These are phyloP conservation scores for Nautilus pompilius DNA, from an alignment of 1,140 invertebrate genomes.

Conservation along the genomic window DNA sequence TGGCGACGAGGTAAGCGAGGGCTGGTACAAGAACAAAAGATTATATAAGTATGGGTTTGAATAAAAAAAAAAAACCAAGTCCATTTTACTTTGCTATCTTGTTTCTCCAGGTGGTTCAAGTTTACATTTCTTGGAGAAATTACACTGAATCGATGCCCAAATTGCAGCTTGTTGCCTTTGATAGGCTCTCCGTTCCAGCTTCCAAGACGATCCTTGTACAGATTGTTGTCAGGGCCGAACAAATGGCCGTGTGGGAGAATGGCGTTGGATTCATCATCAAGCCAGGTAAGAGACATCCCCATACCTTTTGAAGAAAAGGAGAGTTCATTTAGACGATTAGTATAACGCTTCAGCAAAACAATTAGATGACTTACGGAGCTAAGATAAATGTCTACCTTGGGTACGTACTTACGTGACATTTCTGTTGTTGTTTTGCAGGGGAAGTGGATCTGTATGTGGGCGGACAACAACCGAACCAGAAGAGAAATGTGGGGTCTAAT, in stretches of 20 bases:
- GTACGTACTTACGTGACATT: not conserved
- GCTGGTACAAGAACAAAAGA: too few relatives aligned
- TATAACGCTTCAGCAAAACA: too few relatives aligned
- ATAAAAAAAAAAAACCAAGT: too few relatives aligned
- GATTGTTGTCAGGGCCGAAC: conserved; percentile 24
- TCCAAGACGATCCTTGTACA: conserved; percentile 8
- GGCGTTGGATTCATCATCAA: conserved; percentile 31
- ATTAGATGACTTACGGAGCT: too few relatives aligned
- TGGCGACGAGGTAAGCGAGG: conserved; percentile 45
- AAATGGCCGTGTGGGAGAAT: conserved; percentile 44
- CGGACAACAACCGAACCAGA: conserved; percentile 49
- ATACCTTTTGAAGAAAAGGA: too few relatives aligned
- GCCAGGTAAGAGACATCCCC: too few relatives aligned
- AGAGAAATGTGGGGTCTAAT: conserved; percentile 33
- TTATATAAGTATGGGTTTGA: too few relatives aligned
- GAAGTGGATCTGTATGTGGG: conserved; percentile 39
- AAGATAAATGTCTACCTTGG: too few relatives aligned
- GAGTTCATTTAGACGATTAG: too few relatives aligned
- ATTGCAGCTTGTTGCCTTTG: conserved; percentile 42
- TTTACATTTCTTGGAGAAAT: conserved; percentile 41
- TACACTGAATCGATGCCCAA: conserved; percentile 34
- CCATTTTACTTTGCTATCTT: too few relatives aligned
- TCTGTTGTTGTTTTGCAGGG: conserved; percentile 29
- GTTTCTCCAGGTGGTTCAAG: conserved; percentile 38
- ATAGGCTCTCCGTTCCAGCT: conserved; percentile 19